These are phyloP conservation scores for Platyscapa corneri DNA, from an alignment of 1,140 invertebrate genomes.

Conservation along the genomic window DNA sequence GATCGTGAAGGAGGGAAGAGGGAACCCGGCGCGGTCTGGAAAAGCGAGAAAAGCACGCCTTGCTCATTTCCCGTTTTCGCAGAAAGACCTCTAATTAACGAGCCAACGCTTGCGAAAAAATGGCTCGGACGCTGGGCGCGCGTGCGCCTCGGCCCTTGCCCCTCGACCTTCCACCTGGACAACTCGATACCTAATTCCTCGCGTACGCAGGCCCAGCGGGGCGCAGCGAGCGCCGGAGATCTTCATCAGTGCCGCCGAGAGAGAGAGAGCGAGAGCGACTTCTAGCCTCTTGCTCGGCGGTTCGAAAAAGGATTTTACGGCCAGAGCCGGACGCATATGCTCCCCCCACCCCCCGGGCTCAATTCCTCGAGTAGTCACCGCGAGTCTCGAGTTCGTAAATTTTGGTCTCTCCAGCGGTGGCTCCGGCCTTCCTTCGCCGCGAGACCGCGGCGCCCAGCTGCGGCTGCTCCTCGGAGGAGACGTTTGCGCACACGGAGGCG, in stretches of 20 bases:
- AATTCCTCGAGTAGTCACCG: too few species aligned
- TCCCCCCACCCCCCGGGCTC: too few species aligned
- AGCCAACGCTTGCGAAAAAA: background rate
- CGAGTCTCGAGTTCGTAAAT: slow-evolving; percentile 37
- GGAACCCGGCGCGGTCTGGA: too few species aligned
- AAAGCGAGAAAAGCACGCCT: background rate
- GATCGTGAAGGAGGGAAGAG: too few species aligned
- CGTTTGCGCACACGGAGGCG: background rate
- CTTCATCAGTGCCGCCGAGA: background rate
- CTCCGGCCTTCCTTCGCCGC: background rate
- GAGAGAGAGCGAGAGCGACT: background rate
- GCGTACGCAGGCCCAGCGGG: background rate
- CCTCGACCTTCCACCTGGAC: background rate
- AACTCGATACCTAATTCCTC: background rate
- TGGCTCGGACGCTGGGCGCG: background rate
- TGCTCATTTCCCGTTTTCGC: background rate
- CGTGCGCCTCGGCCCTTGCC: too few species aligned
- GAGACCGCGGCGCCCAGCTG: background rate
- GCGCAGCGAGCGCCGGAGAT: background rate
- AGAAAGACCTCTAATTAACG: background rate
- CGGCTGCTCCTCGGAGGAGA: too few species aligned
- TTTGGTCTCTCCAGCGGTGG: slow-evolving; percentile 9
- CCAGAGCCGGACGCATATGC: background rate
- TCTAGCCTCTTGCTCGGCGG: background rate
- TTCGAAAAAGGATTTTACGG: slow-evolving; percentile 25